Evolutionary conservation across 64 coral and sea anemone genomes (phyloP).

Genomic region (Pocillopora damicornis): DNA sequence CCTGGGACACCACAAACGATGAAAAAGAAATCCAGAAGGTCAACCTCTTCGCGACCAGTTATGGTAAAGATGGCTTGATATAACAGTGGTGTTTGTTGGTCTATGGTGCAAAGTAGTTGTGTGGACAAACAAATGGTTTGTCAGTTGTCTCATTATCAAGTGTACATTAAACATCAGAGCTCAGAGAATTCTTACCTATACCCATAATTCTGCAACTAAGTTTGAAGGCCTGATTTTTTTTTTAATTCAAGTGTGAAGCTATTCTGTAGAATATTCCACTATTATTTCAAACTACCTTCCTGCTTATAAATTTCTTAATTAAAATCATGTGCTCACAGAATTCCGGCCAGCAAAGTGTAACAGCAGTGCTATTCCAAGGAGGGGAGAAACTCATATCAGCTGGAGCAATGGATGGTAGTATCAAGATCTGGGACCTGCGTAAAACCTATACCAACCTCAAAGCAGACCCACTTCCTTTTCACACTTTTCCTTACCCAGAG

Average conservation of each 20-base stretch:
- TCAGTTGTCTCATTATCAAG: too few species aligned
- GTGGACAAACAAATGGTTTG: too few species aligned
- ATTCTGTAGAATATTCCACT: too few species aligned
- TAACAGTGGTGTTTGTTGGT: too few species aligned
- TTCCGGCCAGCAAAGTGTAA: conserved; percentile 86
- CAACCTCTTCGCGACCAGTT: conserved; percentile 39
- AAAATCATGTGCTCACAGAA: conserved; percentile 40
- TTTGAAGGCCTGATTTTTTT: too few species aligned
- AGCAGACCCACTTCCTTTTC: conserved; percentile 62
- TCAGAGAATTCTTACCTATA: too few species aligned
- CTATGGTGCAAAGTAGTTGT: too few species aligned
- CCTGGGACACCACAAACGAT: conserved; percentile 27
- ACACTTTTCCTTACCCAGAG: conserved; percentile 88
- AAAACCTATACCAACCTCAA: conserved; percentile 77
- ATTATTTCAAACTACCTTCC: too few species aligned
- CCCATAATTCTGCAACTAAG: too few species aligned
- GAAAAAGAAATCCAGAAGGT: conserved; percentile 53
- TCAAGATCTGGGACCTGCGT: conserved; percentile 95
- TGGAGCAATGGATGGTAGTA: conserved; percentile 95
- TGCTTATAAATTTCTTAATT: background rate
- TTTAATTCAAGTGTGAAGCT: too few species aligned
- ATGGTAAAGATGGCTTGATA: background rate
- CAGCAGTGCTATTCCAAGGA: conserved; percentile 90
- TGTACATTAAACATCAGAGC: too few species aligned
- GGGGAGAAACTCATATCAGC: conserved; percentile 77